Percentiles rank a stretch among this genome's conserved stretches.
phyloP scores from a whole-genome alignment of 2,113 vertebrate genomes.

The Ageneiosus marmoratus region DNA sequence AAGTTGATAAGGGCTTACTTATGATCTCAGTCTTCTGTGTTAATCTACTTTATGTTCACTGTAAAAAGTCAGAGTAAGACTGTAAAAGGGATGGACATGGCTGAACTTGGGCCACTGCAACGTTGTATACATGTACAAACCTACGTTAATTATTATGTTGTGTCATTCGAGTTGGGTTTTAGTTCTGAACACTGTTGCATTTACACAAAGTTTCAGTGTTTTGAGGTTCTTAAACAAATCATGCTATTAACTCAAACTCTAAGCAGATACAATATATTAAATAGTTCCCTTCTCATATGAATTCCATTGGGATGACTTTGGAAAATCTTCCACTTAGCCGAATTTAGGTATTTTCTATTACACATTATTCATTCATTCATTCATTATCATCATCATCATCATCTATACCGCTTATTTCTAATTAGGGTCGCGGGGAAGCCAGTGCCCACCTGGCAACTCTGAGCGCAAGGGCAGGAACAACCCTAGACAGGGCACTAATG shows the following conservation, averaged over 20 bases:
- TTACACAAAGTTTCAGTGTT: not conserved
- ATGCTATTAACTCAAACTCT: not conserved
- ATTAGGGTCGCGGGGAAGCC: too few relatives aligned
- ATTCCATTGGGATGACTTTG: not conserved
- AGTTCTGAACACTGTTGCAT: not conserved
- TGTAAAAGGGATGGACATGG: too few relatives aligned
- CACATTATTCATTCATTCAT: too few relatives aligned
- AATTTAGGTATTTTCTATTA: not conserved
- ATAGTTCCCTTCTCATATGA: not conserved
- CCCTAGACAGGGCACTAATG: too few relatives aligned
- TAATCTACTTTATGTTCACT: conserved; percentile 28
- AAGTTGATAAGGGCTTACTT: not conserved
- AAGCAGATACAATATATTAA: not conserved
- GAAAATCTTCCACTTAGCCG: too few relatives aligned
- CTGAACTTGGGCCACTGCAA: too few relatives aligned
- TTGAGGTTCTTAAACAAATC: not conserved
- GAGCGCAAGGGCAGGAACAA: too few relatives aligned
- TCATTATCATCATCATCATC: too few relatives aligned
- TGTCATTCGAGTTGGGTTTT: not conserved
- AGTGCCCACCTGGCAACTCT: too few relatives aligned
- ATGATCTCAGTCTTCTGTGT: conserved; percentile 9
- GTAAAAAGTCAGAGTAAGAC: not conserved
- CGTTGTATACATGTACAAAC: conserved; percentile 26
- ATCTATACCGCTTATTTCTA: too few relatives aligned
- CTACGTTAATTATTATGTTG: conserved; percentile 10